Evolutionary conservation across 2,888 invertebrate species (phyloP).

Genomic region (Ochropleura plecta): DNA sequence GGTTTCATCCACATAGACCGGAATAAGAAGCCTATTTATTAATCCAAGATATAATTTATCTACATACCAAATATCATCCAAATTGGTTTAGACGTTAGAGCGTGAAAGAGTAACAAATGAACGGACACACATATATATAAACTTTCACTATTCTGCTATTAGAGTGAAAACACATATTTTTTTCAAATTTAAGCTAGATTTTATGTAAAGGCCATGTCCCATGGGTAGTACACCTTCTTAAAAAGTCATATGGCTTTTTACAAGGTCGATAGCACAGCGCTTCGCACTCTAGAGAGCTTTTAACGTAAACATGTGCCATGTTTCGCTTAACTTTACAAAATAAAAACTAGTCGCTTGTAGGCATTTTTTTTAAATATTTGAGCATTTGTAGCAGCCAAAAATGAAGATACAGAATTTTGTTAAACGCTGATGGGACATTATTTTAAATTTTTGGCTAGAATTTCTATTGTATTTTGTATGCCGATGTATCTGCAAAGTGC

Average conservation of each 20-base stretch:
- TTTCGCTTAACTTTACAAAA: constrained; percentile 54
- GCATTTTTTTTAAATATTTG: constrained; percentile 21
- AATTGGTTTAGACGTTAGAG: too few species aligned
- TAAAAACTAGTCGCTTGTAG: constrained; percentile 8
- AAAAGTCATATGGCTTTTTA: constrained; percentile 46
- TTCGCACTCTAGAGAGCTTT: constrained; percentile 49
- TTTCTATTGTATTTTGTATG: background rate
- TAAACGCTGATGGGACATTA: background rate
- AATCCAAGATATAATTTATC: too few species aligned
- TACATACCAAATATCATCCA: too few species aligned
- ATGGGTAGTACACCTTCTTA: constrained; percentile 35
- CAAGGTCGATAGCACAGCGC: constrained; percentile 38
- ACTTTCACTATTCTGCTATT: too few species aligned
- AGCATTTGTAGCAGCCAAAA: constrained; percentile 6
- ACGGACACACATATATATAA: too few species aligned
- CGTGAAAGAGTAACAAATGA: too few species aligned
- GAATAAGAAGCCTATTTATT: too few species aligned
- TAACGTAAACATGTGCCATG: constrained; percentile 62
- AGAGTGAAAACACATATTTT: too few species aligned
- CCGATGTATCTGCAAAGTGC: too few species aligned
- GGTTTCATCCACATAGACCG: too few species aligned
- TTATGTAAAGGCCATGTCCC: background rate
- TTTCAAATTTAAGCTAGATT: too few species aligned
- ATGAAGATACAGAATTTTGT: constrained; percentile 9
- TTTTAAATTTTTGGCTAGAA: constrained; percentile 12